phyloP scores from a whole-genome alignment of 2,888 invertebrate species.

The Lacanobia wlatinum region DNA sequence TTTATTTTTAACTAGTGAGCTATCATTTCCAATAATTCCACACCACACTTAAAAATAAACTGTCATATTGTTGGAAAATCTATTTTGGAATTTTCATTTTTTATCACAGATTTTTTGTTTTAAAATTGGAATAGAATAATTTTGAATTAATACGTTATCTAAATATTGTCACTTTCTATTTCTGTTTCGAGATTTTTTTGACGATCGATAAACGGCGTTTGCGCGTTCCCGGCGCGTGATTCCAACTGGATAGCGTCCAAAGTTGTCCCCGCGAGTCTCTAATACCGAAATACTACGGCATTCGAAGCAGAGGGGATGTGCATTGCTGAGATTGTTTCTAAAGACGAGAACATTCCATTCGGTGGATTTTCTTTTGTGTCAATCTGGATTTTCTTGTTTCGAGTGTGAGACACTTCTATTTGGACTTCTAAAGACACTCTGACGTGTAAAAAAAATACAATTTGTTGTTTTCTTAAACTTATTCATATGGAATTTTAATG shows the following conservation, averaged over 20 bases:
- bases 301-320: slow-evolving; percentile 82
- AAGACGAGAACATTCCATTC: slow-evolving; percentile 67
- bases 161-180: slow-evolving; percentile 47
- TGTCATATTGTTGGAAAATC: slow-evolving; percentile 10
- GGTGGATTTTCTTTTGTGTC: slow-evolving; percentile 68
- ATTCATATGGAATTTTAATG: slow-evolving; percentile 2
- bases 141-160: not conserved
- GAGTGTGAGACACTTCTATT: slow-evolving; percentile 40
- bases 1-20: slow-evolving; percentile 48
- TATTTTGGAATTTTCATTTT: slow-evolving; percentile 20
- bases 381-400: slow-evolving; percentile 59
- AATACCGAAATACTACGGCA: slow-evolving; percentile 88
- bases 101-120: slow-evolving; percentile 14
- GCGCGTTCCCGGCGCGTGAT: slow-evolving; percentile 76
- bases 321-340: slow-evolving; percentile 78
- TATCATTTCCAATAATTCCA: slow-evolving; percentile 31
- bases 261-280: slow-evolving; percentile 86
- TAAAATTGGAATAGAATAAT: not conserved
- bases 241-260: slow-evolving; percentile 88
- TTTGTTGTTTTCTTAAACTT: not conserved
- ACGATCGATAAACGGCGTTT: slow-evolving; percentile 72
- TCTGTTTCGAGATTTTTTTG: slow-evolving; percentile 60
- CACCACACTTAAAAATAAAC: slow-evolving; percentile 47
- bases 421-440: slow-evolving; percentile 19
- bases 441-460: slow-evolving; percentile 22